Conservation (phyloP, 2,888 invertebrate genomes). For the Ormyrus rosae region DNA sequence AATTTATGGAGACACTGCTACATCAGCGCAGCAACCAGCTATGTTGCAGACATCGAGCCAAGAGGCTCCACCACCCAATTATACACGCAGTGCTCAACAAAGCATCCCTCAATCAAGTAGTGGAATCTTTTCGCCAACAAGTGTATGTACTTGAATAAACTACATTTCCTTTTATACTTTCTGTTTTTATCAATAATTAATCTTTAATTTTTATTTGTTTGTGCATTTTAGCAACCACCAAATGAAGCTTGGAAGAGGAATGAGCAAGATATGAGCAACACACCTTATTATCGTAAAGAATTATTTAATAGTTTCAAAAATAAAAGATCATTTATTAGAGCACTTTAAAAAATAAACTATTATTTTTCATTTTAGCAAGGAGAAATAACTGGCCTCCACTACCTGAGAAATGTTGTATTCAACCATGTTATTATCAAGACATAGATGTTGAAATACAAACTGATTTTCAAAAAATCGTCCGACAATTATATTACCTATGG, state of each 20-base stretch:
- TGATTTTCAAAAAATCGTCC: constrained; percentile 97
- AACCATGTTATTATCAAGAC: constrained; percentile 99
- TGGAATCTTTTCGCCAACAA: constrained; percentile 65
- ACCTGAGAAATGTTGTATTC: constrained; percentile 93
- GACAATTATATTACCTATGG: constrained; percentile 97
- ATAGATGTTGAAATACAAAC: constrained; percentile 98
- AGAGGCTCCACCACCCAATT: constrained; percentile 78
- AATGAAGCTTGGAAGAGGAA: constrained; percentile 54
- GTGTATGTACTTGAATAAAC: constrained; percentile 61
- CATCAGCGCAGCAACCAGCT: constrained; percentile 81
- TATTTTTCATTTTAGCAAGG: constrained; percentile 76
- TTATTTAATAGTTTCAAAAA: background rate
- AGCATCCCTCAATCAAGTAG: constrained; percentile 70
- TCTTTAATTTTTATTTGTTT: constrained; percentile 10
- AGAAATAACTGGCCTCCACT: constrained; percentile 99
- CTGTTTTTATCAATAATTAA: background rate
- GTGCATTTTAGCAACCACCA: constrained; percentile 53
- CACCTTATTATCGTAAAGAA: constrained; percentile 76
- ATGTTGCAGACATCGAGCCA: constrained; percentile 88
- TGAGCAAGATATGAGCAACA: constrained; percentile 70
- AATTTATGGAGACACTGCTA: constrained; percentile 63
- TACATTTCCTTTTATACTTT: constrained; percentile 23
- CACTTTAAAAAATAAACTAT: background rate
- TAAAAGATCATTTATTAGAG: background rate
- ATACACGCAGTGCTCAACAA: constrained; percentile 81